Percentiles rank a stretch among this genome's conserved stretches.
phyloP scores from a whole-genome alignment of 2,797 vertebrate species.

The Phoxinus dragarum region DNA sequence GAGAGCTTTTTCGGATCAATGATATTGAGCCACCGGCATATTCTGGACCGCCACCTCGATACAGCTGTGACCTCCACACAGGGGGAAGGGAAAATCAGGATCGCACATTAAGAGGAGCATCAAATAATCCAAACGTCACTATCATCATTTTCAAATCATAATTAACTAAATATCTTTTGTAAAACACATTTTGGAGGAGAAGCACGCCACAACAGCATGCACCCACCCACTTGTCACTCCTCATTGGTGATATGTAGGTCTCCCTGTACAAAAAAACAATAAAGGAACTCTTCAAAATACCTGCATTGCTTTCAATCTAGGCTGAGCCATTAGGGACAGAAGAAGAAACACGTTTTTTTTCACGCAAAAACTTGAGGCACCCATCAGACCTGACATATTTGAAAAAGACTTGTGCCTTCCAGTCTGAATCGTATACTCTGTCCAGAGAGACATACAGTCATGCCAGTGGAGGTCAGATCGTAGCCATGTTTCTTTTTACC shows the following conservation, averaged over 20 bases:
- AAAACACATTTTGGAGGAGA: conserved; percentile 16
- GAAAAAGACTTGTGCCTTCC: conserved; percentile 35
- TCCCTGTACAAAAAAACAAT: conserved; percentile 47
- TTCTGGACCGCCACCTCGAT: conserved; percentile 65
- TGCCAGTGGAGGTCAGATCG: neutral
- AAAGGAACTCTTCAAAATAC: conserved; percentile 34
- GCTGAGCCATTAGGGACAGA: conserved; percentile 58
- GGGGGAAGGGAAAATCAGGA: conserved; percentile 19
- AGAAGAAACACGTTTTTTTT: conserved; percentile 53
- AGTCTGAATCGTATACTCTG: conserved; percentile 9
- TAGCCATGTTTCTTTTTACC: neutral
- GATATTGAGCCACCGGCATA: conserved; percentile 66
- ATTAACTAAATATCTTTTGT: neutral
- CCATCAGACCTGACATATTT: conserved; percentile 58
- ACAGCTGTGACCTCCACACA: conserved; percentile 74
- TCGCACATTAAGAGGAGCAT: conserved; percentile 20
- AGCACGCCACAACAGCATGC: neutral
- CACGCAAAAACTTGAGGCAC: conserved; percentile 58
- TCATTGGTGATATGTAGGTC: conserved; percentile 56
- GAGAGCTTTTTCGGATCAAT: conserved; percentile 67
- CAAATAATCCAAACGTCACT: neutral
- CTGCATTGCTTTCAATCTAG: conserved; percentile 63
- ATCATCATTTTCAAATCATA: neutral
- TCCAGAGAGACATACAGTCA: conserved; percentile 34
- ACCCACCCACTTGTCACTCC: conserved; percentile 11